Evolutionary conservation across 2,888 invertebrate genomes (phyloP), one percentile per base, ranked within the genome.

Genomic region (Eretmocerus hayati): DNA sequence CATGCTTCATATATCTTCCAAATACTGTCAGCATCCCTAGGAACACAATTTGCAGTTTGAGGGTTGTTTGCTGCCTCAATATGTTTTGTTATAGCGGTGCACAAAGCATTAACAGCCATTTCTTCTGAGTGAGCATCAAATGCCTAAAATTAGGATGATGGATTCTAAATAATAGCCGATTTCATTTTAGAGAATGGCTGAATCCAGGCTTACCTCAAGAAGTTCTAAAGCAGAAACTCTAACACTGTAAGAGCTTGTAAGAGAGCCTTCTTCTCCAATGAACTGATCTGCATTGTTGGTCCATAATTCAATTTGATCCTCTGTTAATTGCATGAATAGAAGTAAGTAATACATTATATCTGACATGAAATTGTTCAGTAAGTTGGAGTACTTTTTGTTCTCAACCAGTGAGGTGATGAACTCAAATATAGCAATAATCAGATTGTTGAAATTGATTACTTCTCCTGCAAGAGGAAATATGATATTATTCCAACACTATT

Each of bases 1-100:
- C 79, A 77, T 0, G 83, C 77, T 65, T 85, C 85, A 53, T 75
- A 75, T 35, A 82, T 72, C 68, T 84, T 85, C 85, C 84, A 85
- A 77, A 81, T 78, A 49, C 74, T 66, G 16, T 59, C 59, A 16
- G 56, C 58, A 22, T 51, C 50, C 2, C 48, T 53, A 8, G 50
- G 50, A 6, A 56, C 57, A 21, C 46, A 54, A 15, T 23, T 66
- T 72, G n/a, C 72, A 60, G 9, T 68, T 62, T 64, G 76, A 73
- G 59, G 72, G 74, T 30, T 71, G 65, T 58, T 78, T 74, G 79
- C 75, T 33, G 80, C 78, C 58, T 77, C 77, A 44, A 84, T 71
- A 57, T 83, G 83, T 22, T 77, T 76, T 1, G 76, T 75, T 8
- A 83, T 67, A 0, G 81, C 80, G 54, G 75, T 73, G 57, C 79